phyloP scores from a whole-genome alignment of 1,140 invertebrate genomes.

The Danaus plexippus region DNA sequence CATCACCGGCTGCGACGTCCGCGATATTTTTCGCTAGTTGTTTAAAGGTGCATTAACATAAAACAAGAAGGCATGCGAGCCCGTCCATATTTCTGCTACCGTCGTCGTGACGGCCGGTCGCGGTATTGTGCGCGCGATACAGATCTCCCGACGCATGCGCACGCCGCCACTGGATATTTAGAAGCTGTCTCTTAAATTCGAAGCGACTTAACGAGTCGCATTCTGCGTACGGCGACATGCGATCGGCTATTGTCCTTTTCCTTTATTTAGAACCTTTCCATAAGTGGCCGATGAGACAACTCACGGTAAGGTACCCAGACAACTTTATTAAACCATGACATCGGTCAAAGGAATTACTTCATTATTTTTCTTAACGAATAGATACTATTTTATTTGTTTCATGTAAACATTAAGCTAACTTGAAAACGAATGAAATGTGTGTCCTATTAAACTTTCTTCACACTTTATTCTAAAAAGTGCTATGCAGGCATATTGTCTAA shows the following conservation, averaged over 20 bases:
- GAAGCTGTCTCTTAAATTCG: conserved; percentile 67
- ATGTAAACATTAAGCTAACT: too few relatives aligned
- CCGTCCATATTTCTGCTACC: conserved; percentile 64
- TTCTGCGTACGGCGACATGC: conserved; percentile 61
- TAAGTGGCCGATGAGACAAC: conserved; percentile 26
- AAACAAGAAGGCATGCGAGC: conserved; percentile 58
- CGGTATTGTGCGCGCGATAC: conserved; percentile 68
- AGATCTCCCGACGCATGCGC: conserved; percentile 61
- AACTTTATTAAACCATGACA: conserved; percentile 9
- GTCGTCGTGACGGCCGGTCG: conserved; percentile 55
- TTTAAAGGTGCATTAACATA: conserved; percentile 64
- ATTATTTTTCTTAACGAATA: background rate
- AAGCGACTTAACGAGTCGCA: conserved; percentile 63
- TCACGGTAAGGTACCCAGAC: conserved; percentile 7
- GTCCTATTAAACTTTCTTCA: too few relatives aligned
- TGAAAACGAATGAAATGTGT: too few relatives aligned
- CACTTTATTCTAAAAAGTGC: too few relatives aligned
- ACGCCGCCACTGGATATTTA: conserved; percentile 63
- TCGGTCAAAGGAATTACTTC: background rate
- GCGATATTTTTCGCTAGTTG: conserved; percentile 57
- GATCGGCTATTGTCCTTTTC: conserved; percentile 61
- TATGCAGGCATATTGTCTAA: conserved; percentile 15
- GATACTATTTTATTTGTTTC: too few relatives aligned
- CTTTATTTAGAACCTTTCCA: conserved; percentile 44
- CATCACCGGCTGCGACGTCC: conserved; percentile 38